Base-by-base conservation (phyloP, 92 coral and sea anemone genomes). In the Micromussa lordhowensis region DNA sequence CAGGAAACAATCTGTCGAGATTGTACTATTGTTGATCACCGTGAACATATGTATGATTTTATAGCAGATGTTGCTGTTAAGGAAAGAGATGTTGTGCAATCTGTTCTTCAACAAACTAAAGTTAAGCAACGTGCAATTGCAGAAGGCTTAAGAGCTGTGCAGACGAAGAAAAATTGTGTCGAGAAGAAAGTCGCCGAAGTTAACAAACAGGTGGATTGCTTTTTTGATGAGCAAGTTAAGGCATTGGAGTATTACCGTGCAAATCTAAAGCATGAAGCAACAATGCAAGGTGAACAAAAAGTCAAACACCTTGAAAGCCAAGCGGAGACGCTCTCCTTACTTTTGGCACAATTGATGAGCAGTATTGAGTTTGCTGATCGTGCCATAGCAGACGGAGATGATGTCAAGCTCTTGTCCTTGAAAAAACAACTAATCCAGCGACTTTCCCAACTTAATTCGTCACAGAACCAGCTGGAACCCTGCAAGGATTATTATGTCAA, bases 1-100 rank as follows among this genome's bases (percentile, higher is more conserved):
- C 87, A 92, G 28, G 26, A 54, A 82, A 70, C 90, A 24, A 82
- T 95, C 68, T 95, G 96, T 36, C 92, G 92, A 59, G 95, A 93
- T 48, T 93, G 98, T 48, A 76, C 93, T 16, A 91, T 92, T 54
- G 85, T 88, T 31, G 94, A 95, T 68, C 98, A 95, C 89, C 92
- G 87, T 7, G 88, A 79, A 28, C 98, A 95, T 70, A 59, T 88
- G 38, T 90, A 94, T 72, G 91, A 88, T 75, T 90, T 92, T 59
- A 82, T 92, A 3, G 90, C 83, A 17, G 94, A 94, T 36, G 91
- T 92, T 24, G 92, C 90, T n/a, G 87, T 18, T 38, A 80, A 72
- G 51, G 86, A 92, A 48, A 90, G 91, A 80, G 75, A 59, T 31
- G 24, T 66, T 44, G 22, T 35, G 4, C 79, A 57, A 18, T 53